phyloP scores from a whole-genome alignment of 2,888 invertebrate genomes.

The Pomacea canaliculata region DNA sequence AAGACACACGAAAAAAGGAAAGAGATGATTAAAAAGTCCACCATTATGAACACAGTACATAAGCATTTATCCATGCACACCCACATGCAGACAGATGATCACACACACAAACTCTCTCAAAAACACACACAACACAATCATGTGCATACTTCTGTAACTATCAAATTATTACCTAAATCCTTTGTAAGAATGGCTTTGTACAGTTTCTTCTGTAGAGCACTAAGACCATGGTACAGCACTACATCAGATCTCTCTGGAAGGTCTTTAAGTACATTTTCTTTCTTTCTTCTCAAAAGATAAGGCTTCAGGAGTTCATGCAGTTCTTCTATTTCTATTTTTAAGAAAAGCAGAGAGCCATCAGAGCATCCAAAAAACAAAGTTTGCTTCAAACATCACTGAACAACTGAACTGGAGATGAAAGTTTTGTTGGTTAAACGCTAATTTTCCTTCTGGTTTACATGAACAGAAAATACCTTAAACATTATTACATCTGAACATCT shows the following conservation, averaged over 20 bases:
- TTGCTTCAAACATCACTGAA: too few relatives aligned
- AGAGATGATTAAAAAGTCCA: too few relatives aligned
- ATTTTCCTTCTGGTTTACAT: background rate
- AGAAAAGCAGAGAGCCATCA: background rate
- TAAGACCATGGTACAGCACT: constrained; percentile 68
- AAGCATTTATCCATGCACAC: too few relatives aligned
- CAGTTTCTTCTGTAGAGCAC: constrained; percentile 68
- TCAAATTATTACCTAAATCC: constrained; percentile 56
- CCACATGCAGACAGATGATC: background rate
- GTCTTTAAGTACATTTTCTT: constrained; percentile 65
- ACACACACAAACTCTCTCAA: background rate
- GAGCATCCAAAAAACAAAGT: background rate
- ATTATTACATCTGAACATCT: background rate
- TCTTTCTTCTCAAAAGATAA: constrained; percentile 68
- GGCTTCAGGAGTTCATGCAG: constrained; percentile 63
- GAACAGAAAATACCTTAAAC: background rate
- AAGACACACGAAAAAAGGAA: too few relatives aligned
- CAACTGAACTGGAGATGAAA: too few relatives aligned
- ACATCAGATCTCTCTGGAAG: constrained; percentile 67
- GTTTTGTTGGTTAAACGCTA: background rate
- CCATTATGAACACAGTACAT: too few relatives aligned
- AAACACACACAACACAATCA: background rate
- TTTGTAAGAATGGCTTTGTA: constrained; percentile 69
- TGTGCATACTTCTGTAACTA: background rate
- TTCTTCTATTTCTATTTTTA: constrained; percentile 49